Conservation (phyloP, 1,140 invertebrate species). For the Belonocnema kinseyi region DNA sequence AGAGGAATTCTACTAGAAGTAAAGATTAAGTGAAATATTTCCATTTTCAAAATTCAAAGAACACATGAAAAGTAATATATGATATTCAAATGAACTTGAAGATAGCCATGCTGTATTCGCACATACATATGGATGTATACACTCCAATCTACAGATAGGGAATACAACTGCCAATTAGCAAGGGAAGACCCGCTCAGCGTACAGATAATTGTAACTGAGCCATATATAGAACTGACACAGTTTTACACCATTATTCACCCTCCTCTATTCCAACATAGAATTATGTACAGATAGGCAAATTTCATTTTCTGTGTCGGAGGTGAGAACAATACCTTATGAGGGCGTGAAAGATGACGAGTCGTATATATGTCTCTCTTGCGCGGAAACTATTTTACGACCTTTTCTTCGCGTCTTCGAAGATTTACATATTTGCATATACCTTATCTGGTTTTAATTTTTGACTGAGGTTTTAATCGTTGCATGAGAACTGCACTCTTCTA, state of each 20-base stretch:
- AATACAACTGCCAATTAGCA: conserved; percentile 55
- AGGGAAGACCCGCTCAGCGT: neutral
- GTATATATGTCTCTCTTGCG: conserved; percentile 5
- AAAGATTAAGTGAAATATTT: neutral
- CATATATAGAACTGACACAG: neutral
- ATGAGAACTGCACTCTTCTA: neutral
- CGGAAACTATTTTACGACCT: conserved; percentile 20
- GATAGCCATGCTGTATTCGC: neutral
- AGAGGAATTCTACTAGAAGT: too few species aligned
- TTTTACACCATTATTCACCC: conserved; percentile 4
- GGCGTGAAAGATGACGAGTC: conserved; percentile 23
- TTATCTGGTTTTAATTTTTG: neutral
- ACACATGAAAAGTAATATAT: conserved; percentile 19
- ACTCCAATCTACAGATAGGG: conserved; percentile 34
- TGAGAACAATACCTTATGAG: conserved; percentile 26
- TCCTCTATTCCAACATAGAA: neutral
- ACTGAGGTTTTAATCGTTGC: conserved; percentile 8
- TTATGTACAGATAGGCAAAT: conserved; percentile 12
- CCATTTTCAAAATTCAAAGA: neutral
- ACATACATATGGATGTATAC: conserved; percentile 55
- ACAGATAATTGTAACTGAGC: neutral
- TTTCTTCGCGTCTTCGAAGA: neutral
- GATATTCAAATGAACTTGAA: neutral
- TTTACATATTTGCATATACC: conserved; percentile 15
- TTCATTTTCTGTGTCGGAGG: neutral